These are phyloP conservation scores for Misgurnus anguillicaudatus DNA, from an alignment of 2,113 vertebrate genomes.

Conservation along the genomic window DNA sequence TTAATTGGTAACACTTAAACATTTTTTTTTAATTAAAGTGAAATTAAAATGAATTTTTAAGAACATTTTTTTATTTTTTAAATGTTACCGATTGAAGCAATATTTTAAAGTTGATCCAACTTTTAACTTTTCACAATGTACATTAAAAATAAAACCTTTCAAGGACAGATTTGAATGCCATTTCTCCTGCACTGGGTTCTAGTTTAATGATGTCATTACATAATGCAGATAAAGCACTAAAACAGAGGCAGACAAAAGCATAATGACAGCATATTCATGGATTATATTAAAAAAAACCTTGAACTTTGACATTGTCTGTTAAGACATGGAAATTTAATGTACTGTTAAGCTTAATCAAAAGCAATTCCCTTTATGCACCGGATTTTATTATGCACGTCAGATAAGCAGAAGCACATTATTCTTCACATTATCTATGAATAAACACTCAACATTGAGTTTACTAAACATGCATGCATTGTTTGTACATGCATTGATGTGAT, in stretches of 20 bases:
- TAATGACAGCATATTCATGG: conserved; percentile 51
- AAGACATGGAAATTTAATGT: conserved; percentile 4
- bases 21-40: background rate
- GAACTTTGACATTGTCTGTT: conserved; percentile 16
- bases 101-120: no score
- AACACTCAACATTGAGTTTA: no score
- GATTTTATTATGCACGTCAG: background rate
- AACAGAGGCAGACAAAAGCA: conserved; percentile 43
- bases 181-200: conserved; percentile 17
- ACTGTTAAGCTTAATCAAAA: conserved; percentile 16
- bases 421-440: background rate
- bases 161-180: conserved; percentile 26
- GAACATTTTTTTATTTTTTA: background rate
- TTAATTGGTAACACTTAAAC: no score
- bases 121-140: no score
- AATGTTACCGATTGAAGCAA: no score
- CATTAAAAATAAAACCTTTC: background rate
- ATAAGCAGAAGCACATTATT: background rate
- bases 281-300: conserved; percentile 55
- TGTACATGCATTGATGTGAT: background rate
- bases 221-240: conserved; percentile 56
- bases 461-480: background rate
- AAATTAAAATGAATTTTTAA: conserved; percentile 18
- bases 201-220: conserved; percentile 40
- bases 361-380: background rate